A percentile compares a stretch with the other conserved stretches of the same genome.
phyloP scores from a whole-genome alignment of 2,888 invertebrate genomes.

The Pristionchus entomophagus region DNA sequence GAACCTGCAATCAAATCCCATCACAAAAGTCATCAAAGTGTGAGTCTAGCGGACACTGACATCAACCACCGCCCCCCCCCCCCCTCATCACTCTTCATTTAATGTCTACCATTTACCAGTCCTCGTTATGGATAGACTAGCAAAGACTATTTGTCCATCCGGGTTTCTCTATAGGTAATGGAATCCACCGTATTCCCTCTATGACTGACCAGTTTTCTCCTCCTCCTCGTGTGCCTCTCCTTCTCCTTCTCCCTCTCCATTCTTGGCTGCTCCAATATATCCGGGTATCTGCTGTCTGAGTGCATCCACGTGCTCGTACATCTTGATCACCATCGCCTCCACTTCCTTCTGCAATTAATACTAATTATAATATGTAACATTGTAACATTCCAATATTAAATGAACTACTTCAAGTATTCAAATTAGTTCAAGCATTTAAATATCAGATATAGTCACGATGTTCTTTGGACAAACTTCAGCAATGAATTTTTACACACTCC shows the following conservation, averaged over 20 bases:
- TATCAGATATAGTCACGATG: no score
- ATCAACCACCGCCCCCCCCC: no score
- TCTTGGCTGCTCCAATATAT: neutral
- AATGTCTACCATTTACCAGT: no score
- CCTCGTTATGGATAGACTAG: no score
- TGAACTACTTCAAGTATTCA: neutral
- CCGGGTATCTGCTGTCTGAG: slow-evolving; percentile 52
- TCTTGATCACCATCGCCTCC: slow-evolving; percentile 53
- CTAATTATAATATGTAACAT: no score
- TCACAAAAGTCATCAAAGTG: no score
- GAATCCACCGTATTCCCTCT: neutral
- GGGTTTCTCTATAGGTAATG: neutral
- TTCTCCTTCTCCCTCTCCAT: neutral
- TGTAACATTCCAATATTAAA: neutral
- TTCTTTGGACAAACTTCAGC: no score
- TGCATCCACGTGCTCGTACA: slow-evolving; percentile 60
- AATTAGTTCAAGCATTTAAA: neutral
- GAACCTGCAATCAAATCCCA: no score
- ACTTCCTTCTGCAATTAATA: slow-evolving; percentile 48
- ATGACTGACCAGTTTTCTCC: neutral
- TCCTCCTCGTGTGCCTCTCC: neutral
- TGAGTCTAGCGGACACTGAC: no score
- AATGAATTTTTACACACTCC: no score
- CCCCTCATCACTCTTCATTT: no score
- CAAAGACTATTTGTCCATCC: no score